A percentile compares a stretch with the other conserved stretches of the same genome.
phyloP scores from a whole-genome alignment of 2,888 invertebrate genomes.

The Coleophora flavipennella region DNA sequence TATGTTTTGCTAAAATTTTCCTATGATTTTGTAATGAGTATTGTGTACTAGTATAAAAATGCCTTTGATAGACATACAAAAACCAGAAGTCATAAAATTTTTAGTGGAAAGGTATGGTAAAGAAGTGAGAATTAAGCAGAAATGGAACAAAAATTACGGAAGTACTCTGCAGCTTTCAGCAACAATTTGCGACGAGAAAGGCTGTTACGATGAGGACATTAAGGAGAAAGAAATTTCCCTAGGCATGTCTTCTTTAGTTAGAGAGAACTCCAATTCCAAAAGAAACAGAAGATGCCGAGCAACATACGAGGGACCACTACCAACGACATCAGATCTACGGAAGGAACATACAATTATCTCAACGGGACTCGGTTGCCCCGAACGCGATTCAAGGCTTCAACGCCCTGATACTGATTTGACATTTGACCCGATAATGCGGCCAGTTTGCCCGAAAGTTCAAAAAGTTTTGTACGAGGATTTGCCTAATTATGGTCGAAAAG shows the following conservation, averaged over 20 bases:
- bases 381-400: constrained; percentile 29
- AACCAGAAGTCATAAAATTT: constrained; percentile 34
- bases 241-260: constrained; percentile 26
- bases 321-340: constrained; percentile 20
- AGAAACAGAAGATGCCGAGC: too few species aligned
- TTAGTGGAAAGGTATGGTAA: constrained; percentile 37
- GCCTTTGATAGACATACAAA: constrained; percentile 33
- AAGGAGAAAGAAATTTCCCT: constrained; percentile 20
- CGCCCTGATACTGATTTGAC: constrained; percentile 26
- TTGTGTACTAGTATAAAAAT: constrained; percentile 23
- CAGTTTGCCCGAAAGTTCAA: constrained; percentile 23
- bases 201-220: constrained; percentile 26
- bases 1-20: too few species aligned
- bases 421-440: constrained; percentile 33
- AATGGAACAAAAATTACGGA: constrained; percentile 28
- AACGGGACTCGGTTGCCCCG: constrained; percentile 32
- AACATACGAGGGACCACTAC: too few species aligned
- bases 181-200: constrained; percentile 28
- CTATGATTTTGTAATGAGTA: too few species aligned
- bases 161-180: constrained; percentile 28
- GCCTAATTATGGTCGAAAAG: constrained; percentile 29
- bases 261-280: constrained; percentile 27
- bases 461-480: constrained; percentile 30
- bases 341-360: constrained; percentile 32
- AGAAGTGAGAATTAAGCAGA: constrained; percentile 31